These are phyloP conservation scores for Rhinatrema bivittatum DNA, from an alignment of 2,797 vertebrate species.

Conservation along the genomic window DNA sequence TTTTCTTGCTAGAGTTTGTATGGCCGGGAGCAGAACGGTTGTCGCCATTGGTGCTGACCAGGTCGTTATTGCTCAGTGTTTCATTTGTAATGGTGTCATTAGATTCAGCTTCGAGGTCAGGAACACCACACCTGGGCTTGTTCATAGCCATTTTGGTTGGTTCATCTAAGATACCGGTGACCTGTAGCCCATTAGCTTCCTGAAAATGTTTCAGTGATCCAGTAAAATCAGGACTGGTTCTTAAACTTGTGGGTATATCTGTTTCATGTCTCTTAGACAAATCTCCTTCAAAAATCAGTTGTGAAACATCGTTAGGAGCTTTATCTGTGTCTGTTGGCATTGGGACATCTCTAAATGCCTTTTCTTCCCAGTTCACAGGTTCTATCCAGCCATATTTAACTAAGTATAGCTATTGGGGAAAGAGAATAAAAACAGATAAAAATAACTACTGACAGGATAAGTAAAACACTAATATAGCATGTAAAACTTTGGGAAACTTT, in stretches of 20 bases:
- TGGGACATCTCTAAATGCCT: not conserved
- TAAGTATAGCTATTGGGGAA: slow-evolving; percentile 14
- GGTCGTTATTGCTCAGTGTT: not conserved
- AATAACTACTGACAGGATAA: not conserved
- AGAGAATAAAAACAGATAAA: not conserved
- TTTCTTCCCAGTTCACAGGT: slow-evolving; percentile 16
- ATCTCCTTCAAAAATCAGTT: slow-evolving; percentile 8
- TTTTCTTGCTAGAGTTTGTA: not conserved
- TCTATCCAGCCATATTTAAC: slow-evolving; percentile 19
- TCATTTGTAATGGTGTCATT: not conserved
- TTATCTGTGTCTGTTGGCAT: slow-evolving; percentile 1
- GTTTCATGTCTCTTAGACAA: not conserved
- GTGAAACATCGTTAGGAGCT: slow-evolving; percentile 12
- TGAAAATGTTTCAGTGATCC: slow-evolving; percentile 19
- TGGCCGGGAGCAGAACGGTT: not conserved
- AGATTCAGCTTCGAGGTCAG: slow-evolving; percentile 6
- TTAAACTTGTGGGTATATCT: not conserved
- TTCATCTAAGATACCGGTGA: slow-evolving; percentile 16
- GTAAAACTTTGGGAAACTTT: too few species aligned
- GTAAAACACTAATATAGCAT: too few species aligned
- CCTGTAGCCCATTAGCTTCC: slow-evolving; percentile 12
- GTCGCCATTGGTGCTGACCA: not conserved
- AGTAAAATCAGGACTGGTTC: not conserved
- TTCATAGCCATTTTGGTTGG: slow-evolving; percentile 20
- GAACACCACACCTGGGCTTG: slow-evolving; percentile 20